Percentiles rank a stretch among this genome's conserved stretches.
Conservation (phyloP, 2,888 invertebrate species). For the Apamea monoglypha region DNA sequence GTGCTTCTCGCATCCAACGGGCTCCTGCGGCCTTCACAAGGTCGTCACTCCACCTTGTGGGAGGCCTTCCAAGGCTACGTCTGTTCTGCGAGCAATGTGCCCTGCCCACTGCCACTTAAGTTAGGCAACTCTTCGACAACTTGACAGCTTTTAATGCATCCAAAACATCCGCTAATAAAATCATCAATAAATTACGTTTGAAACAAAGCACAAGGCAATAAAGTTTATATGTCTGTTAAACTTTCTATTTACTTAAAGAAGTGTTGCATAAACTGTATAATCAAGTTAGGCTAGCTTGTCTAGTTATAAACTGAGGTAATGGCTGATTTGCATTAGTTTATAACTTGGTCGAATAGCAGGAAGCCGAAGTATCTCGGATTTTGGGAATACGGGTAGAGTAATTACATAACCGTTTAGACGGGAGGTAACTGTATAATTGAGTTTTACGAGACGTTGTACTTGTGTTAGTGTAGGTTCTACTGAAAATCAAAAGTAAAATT, state of each 20-base stretch:
- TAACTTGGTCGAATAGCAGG: slow-evolving; percentile 8
- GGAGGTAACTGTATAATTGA: not conserved
- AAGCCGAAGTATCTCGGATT: slow-evolving; percentile 6
- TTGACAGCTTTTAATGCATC: too few species aligned
- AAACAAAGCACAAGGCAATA: slow-evolving; percentile 3
- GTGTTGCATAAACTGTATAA: slow-evolving; percentile 40
- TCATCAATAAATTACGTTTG: not conserved
- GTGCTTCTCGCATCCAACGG: too few species aligned
- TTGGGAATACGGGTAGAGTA: not conserved
- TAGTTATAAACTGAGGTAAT: slow-evolving; percentile 22
- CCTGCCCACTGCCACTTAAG: too few species aligned
- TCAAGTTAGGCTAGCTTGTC: slow-evolving; percentile 16
- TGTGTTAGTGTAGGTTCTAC: not conserved
- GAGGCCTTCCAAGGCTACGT: too few species aligned
- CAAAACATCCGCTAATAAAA: not conserved
- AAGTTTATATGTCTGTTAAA: slow-evolving; percentile 2
- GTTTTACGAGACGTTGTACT: not conserved
- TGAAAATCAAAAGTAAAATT: not conserved
- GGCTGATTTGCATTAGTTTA: slow-evolving; percentile 36
- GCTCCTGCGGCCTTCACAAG: too few species aligned
- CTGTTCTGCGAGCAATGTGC: too few species aligned
- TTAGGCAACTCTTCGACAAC: too few species aligned
- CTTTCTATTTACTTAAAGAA: slow-evolving; percentile 31
- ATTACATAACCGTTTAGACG: slow-evolving; percentile 9
- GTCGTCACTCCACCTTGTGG: too few species aligned